Percentiles rank a stretch among this genome's conserved stretches.
phyloP scores from a whole-genome alignment of 2,797 vertebrate genomes.

The Chelon auratus region DNA sequence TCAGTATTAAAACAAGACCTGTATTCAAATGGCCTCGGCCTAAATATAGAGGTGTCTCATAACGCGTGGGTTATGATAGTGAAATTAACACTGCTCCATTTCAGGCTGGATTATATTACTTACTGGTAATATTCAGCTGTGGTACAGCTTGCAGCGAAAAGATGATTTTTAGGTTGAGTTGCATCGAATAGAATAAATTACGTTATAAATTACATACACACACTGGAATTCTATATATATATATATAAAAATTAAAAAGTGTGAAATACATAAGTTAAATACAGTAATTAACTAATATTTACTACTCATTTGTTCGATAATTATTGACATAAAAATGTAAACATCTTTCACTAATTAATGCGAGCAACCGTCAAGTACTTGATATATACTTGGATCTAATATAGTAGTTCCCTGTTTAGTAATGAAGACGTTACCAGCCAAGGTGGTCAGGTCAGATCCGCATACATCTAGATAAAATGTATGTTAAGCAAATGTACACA shows the following conservation, averaged over 20 bases:
- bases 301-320: neutral
- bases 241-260: slow-evolving; percentile 7
- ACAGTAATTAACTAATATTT: neutral
- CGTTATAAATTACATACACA: neutral
- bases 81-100: slow-evolving; percentile 69
- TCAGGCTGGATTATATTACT: slow-evolving; percentile 57
- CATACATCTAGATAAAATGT: neutral
- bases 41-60: slow-evolving; percentile 80
- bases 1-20: slow-evolving; percentile 90
- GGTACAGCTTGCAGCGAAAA: slow-evolving; percentile 20
- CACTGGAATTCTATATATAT: neutral
- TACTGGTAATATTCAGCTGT: slow-evolving; percentile 50
- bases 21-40: slow-evolving; percentile 85
- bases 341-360: neutral
- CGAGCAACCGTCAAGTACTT: neutral
- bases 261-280: neutral
- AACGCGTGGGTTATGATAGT: slow-evolving; percentile 71
- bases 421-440: neutral
- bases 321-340: neutral
- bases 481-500: neutral
- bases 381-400: neutral
- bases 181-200: slow-evolving; percentile 25
- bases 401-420: neutral
- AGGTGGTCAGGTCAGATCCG: too few relatives aligned
- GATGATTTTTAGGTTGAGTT: slow-evolving; percentile 25